Base-by-base conservation (phyloP, 2,113 vertebrate genomes). In the Pungitius pungitius region DNA sequence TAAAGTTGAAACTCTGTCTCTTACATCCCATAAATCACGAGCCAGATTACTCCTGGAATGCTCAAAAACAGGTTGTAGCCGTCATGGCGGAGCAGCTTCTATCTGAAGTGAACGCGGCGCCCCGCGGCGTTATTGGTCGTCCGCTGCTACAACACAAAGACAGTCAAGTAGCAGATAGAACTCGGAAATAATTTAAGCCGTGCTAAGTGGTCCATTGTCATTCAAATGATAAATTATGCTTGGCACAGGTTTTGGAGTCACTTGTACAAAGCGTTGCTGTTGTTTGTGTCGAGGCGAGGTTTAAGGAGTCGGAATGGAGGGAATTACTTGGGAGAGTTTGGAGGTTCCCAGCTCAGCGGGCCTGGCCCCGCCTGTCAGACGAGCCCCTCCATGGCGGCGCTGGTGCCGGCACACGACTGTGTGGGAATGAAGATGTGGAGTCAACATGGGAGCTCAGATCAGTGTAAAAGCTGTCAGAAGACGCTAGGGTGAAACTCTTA, bases 181-280 rank as follows among this genome's bases (percentile, higher is more conserved):
- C 81, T 77, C 74, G 59, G 86, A 90, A 87, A 92, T 93, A 88
- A 94, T 92, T 94, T 92, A 91, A 85, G 91, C 88, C 80, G 71
- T 89, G 90, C 92, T 92, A 93, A 94, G 92, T 92, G 92, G 78
- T 75, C 92, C 76, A 91, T 93, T 94, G 93, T 94, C 88, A 93
- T 94, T 93, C 90, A 93, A 94, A 92, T 94, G 88, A 91, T 93
- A 92, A 94, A 92, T 93, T 92, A 90, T 91, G 89, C 91, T 90
- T 93, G 93, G 92, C 92, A 92, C 90, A 89, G 91, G 90, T 92
- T 91, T 92, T 88, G 90, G 89, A 92, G 88, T 90, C 89, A 85
- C 88, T 93, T 93, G 90, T 90, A 93, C 90, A 93, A 93, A 93
- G 90, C 89, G 47, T 84, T 84, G 86, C 90, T 85, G 92, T 93